phyloP scores from a whole-genome alignment of 1,140 invertebrate genomes.

The Hestina assimilis region DNA sequence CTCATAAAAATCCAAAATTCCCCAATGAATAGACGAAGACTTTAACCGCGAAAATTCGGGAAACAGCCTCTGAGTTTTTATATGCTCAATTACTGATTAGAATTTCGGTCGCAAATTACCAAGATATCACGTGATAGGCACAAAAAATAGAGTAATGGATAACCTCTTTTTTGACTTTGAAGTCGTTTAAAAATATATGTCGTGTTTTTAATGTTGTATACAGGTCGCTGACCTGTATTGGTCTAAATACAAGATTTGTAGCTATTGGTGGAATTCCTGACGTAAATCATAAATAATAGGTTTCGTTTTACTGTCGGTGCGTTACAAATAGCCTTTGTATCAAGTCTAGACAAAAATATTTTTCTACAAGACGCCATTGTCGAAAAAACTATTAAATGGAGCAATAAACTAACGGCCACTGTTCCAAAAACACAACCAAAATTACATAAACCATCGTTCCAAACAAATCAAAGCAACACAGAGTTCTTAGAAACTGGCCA shows the following conservation, averaged over 20 bases:
- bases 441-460: conserved; percentile 5
- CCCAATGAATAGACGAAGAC: no score
- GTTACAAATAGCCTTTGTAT: conserved; percentile 15
- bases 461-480: not conserved
- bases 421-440: conserved; percentile 24
- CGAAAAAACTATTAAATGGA: conserved; percentile 24
- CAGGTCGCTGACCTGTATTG: not conserved
- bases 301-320: not conserved
- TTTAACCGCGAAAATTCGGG: no score
- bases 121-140: no score
- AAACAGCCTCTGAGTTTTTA: no score
- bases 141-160: no score
- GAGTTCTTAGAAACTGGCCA: conserved; percentile 18
- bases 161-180: no score
- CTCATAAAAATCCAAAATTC: no score
- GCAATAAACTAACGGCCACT: conserved; percentile 22
- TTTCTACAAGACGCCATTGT: conserved; percentile 10
- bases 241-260: not conserved
- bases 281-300: conserved; percentile 5
- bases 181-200: no score
- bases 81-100: no score
- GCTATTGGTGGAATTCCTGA: not conserved
- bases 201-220: not conserved
- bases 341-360: conserved; percentile 13
- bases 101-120: no score